Percentiles rank a stretch among this genome's conserved stretches.
phyloP scores from a whole-genome alignment of 2,888 invertebrate species.

The Pandemis cinnamomeana region DNA sequence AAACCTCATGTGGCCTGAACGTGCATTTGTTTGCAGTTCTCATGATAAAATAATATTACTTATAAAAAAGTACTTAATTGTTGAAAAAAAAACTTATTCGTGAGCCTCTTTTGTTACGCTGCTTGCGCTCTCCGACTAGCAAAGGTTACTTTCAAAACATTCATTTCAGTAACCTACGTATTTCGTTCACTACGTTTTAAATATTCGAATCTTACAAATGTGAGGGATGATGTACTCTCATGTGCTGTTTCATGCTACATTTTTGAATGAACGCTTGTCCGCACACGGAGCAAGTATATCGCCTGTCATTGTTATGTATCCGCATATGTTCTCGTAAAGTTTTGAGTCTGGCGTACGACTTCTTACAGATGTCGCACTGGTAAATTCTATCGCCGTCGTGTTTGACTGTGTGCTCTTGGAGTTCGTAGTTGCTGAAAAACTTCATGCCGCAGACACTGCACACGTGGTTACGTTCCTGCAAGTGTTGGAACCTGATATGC shows the following conservation, averaged over 20 bases:
- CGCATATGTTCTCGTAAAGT: constrained; percentile 79
- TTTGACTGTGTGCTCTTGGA: constrained; percentile 82
- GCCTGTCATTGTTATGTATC: constrained; percentile 75
- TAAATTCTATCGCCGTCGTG: constrained; percentile 83
- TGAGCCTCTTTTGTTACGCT: neutral
- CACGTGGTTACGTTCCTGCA: constrained; percentile 77
- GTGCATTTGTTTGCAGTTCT: too few relatives aligned
- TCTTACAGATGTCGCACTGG: constrained; percentile 82
- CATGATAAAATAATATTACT: neutral
- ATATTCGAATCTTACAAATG: constrained; percentile 63
- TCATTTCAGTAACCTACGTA: neutral
- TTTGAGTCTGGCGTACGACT: constrained; percentile 75
- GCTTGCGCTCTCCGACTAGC: neutral
- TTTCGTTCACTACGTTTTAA: neutral
- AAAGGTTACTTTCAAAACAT: neutral
- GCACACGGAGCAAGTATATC: constrained; percentile 73
- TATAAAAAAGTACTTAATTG: neutral
- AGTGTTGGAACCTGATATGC: constrained; percentile 74
- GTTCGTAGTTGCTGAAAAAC: constrained; percentile 82
- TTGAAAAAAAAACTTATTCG: neutral
- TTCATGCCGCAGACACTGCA: constrained; percentile 82
- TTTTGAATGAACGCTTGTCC: constrained; percentile 78
- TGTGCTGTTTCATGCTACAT: constrained; percentile 75
- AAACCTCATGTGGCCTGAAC: too few relatives aligned
- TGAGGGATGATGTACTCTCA: constrained; percentile 75